Evolutionary conservation across 2,888 invertebrate species (phyloP).

Genomic region (Plagodis pulveraria): DNA sequence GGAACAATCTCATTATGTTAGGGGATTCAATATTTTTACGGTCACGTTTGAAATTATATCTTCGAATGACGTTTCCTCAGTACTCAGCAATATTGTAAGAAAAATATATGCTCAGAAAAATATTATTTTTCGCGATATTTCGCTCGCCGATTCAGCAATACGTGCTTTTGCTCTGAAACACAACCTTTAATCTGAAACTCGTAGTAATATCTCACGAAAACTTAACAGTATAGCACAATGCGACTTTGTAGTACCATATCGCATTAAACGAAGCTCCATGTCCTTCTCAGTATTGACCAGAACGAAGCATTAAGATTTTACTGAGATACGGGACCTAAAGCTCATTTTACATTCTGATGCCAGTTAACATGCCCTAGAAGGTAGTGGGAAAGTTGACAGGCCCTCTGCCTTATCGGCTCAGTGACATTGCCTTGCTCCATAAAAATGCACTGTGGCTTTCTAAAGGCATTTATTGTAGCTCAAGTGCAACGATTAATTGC

Average conservation of each 20-base stretch:
- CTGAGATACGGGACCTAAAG: slow-evolving; percentile 3
- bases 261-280: slow-evolving; percentile 6
- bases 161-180: slow-evolving; percentile 16
- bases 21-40: no score
- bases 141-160: slow-evolving; percentile 14
- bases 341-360: slow-evolving; percentile 14
- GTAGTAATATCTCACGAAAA: slow-evolving; percentile 11
- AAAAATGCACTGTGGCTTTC: slow-evolving; percentile 47
- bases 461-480: slow-evolving; percentile 41
- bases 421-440: slow-evolving; percentile 41
- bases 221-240: background rate
- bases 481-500: slow-evolving; percentile 3
- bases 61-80: no score
- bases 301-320: slow-evolving; percentile 7
- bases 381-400: slow-evolving; percentile 35
- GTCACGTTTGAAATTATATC: no score
- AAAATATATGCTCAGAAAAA: background rate
- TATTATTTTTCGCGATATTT: slow-evolving; percentile 6
- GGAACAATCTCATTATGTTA: no score
- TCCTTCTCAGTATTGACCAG: background rate
- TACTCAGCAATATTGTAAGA: no score
- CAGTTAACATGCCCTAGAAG: slow-evolving; percentile 32
- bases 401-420: slow-evolving; percentile 40
- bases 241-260: slow-evolving; percentile 3
- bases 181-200: slow-evolving; percentile 12